Evolutionary conservation across 2,888 invertebrate genomes (phyloP).

Genomic region (Lypha dubia): DNA sequence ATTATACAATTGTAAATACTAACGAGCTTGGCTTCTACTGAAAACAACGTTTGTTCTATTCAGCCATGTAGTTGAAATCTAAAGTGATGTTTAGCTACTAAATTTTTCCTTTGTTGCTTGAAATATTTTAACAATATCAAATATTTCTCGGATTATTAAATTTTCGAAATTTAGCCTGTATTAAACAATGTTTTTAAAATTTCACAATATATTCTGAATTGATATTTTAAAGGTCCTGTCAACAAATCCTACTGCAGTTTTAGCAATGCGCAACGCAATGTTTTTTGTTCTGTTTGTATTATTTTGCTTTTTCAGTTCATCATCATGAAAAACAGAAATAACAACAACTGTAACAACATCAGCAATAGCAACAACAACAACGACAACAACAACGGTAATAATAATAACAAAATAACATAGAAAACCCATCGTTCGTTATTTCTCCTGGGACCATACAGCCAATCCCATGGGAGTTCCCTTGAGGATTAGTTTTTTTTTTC

Average conservation of each 20-base stretch:
- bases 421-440: constrained; percentile 83
- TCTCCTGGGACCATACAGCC: constrained; percentile 81
- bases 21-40: no score
- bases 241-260: constrained; percentile 19
- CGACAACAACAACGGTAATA: constrained; percentile 56
- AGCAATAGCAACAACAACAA: constrained; percentile 48
- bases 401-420: constrained; percentile 79
- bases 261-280: constrained; percentile 67
- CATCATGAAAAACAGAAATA: constrained; percentile 66
- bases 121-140: no score
- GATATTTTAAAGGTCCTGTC: constrained; percentile 36
- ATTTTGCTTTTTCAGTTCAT: constrained; percentile 66
- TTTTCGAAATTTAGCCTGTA: no score
- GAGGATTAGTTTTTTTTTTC: constrained; percentile 76
- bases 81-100: no score
- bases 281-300: constrained; percentile 48
- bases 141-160: no score
- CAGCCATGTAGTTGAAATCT: no score
- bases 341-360: constrained; percentile 46
- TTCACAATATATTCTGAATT: constrained; percentile 4
- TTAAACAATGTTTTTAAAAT: no score
- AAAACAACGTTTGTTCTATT: no score
- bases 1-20: no score
- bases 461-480: constrained; percentile 81
- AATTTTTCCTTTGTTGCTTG: no score